Evolutionary conservation across 1,140 invertebrate genomes (phyloP).

Genomic region (Eriosoma lanigerum): DNA sequence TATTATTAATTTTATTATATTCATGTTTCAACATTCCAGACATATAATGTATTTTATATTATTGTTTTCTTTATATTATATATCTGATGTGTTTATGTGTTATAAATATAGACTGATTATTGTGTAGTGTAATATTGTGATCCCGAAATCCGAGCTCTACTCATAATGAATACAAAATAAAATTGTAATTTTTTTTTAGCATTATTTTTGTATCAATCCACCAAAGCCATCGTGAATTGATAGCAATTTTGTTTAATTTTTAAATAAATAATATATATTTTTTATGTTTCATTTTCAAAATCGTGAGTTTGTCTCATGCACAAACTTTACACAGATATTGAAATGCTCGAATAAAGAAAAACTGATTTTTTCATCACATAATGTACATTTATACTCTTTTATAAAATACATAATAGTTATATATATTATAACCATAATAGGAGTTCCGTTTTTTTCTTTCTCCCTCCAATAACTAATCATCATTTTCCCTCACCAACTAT

Average conservation of each 20-base stretch:
- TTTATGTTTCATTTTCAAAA: constrained; percentile 15
- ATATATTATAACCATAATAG: neutral
- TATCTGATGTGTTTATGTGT: neutral
- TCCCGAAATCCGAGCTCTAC: neutral
- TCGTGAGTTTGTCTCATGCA: constrained; percentile 15
- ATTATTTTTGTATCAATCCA: neutral
- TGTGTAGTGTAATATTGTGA: constrained; percentile 33
- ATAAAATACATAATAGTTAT: neutral
- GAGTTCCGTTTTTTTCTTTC: neutral
- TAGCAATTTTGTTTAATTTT: neutral
- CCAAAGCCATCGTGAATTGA: neutral
- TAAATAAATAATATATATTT: neutral
- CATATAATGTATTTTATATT: constrained; percentile 12
- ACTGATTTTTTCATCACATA: neutral
- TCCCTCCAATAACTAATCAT: neutral
- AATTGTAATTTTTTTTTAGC: too few relatives aligned
- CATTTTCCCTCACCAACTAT: neutral
- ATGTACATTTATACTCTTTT: neutral
- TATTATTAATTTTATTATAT: neutral
- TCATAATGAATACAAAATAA: too few relatives aligned
- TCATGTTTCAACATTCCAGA: constrained; percentile 14
- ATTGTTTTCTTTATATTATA: constrained; percentile 19
- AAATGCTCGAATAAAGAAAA: neutral
- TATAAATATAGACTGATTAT: constrained; percentile 48
- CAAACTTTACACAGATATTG: constrained; percentile 26